Evolutionary conservation across 1,140 invertebrate genomes (phyloP), one percentile per base, ranked within the genome.

Genomic region (Lepidurus packardi): DNA sequence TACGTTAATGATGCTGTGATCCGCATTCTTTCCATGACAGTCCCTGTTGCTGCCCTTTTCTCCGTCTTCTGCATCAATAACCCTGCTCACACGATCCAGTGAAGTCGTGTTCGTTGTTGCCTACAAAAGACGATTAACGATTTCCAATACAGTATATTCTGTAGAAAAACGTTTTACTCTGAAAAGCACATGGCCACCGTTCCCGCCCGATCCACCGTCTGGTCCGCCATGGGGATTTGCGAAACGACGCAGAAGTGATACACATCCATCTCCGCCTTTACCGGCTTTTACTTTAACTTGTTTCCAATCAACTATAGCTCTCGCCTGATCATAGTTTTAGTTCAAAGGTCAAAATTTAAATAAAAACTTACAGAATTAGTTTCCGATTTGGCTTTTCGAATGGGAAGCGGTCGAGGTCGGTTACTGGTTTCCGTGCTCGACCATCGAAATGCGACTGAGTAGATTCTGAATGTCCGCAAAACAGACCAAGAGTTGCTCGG

Each of bases 171-270:
- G 81, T 79, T 21, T 78, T 83, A 91, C 92, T 87, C 92, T 85
- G 82, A 98, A 94, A 75, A 99, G 90, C 2, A 99, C 92, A 87
- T 99, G 97, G 0, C 94, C 97, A n/a, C 98, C 98, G 84, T 96
- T 90, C 1, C 98, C 98, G 11, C 97, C 98, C 86, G 99, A 94
- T 0, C 97, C 98, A 6, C 97, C 97, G 86, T 97, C 94, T 0
- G 97, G 97, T 8, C 98, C 98, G 0, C 93, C 97, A 79, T 87
- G 88, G 80, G 96, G 94, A 82, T 96, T 96, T 21, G 86, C 86
- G 86, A 89, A 95, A 10, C 92, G 82, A 77, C 88, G 90, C 3
- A 94, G 82, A 84, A 99, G 97, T 0, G 93, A 94, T 78, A 98
- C 91, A 80, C 89, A 90, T 0, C 98, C 98, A 88, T 99, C 89